Evolutionary conservation across 2,888 invertebrate genomes (phyloP), one percentile per base, ranked within the genome.

Genomic region (Meloe dianella): DNA sequence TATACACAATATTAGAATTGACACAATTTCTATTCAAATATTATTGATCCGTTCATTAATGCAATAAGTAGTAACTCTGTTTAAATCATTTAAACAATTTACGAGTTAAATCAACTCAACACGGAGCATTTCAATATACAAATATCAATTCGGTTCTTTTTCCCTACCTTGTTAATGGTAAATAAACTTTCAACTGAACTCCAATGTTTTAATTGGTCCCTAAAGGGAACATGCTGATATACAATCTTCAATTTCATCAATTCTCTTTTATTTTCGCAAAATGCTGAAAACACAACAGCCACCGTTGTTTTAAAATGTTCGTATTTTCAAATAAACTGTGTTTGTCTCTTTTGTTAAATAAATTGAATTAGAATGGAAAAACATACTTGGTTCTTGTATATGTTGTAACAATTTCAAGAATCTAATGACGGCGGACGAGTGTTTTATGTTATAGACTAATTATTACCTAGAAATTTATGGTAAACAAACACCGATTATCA

Each of bases 401-500:
- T n/a, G n/a, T n/a, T n/a, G 4, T 35, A 35, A 4, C 35, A 5
- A 35, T 35, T 4, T 12, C 4, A 47, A 47, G 9, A 20, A 47
- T 20, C 7, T 20, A 20, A 20, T 47, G 9, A 7, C 5, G 66
- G 57, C 4, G 27, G 60, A 35, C 35, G 35, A 1, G 14, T 35
- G 62, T 27, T 63, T 63, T 35, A 12, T 38, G 7, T 41, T 57
- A 61, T 54, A 54, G 61, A 58, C 41, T 58, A 51, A 67, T 61
- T 61, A 67, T 67, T 64, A 64, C 58, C 1, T 32, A 51, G 5
- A 54, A 67, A 62, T 64, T 67, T 67, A 64, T 65, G 65, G 59
- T 63, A 66, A 68, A 64, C 63, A 60, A 65, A 59, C 68, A 57
- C 57, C 68, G 62, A 65, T 68, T 62, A 65, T 65, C 65, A 62